Percentiles rank a stretch among this genome's conserved stretches.
These are phyloP conservation scores for Astyanax mexicanus DNA, from an alignment of 2,797 vertebrate genomes.

Conservation along the genomic window DNA sequence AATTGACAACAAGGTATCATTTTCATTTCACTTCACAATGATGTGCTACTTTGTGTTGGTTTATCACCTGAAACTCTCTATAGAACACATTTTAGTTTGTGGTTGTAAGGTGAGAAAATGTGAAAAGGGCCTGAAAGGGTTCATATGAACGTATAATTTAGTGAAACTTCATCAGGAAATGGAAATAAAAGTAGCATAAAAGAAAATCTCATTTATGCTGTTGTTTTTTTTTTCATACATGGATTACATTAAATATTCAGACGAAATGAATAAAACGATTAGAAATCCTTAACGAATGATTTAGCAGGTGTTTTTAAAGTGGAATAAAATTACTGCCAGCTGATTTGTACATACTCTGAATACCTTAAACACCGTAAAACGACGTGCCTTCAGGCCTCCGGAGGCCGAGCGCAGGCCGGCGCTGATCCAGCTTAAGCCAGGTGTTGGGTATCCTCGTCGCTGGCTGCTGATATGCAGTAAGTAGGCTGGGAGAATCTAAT, in stretches of 20 bases:
- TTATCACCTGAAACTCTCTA: too few species aligned
- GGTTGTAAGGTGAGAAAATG: too few species aligned
- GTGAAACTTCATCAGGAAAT: too few species aligned
- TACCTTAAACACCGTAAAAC: conserved; percentile 4
- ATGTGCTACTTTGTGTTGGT: too few species aligned
- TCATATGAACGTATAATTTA: too few species aligned
- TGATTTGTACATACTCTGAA: background rate
- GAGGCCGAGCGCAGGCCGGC: conserved; percentile 39
- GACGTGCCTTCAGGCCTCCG: background rate
- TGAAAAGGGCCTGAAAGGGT: too few species aligned
- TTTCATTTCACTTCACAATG: too few species aligned
- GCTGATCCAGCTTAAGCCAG: conserved; percentile 58
- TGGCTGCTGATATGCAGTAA: conserved; percentile 71
- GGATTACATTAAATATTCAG: conserved; percentile 11
- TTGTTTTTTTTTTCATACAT: background rate
- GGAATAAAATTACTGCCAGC: conserved; percentile 1
- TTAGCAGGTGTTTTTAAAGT: conserved; percentile 35
- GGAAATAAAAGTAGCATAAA: too few species aligned
- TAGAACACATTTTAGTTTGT: too few species aligned
- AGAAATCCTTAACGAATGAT: conserved; percentile 22
- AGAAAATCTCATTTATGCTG: background rate
- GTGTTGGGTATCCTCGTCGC: conserved; percentile 59
- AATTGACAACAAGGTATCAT: too few species aligned
- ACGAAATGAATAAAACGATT: conserved; percentile 33
- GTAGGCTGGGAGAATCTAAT: conserved; percentile 75